Evolutionary conservation across 2,888 invertebrate genomes (phyloP).

Genomic region (Xestia sexstrigata): DNA sequence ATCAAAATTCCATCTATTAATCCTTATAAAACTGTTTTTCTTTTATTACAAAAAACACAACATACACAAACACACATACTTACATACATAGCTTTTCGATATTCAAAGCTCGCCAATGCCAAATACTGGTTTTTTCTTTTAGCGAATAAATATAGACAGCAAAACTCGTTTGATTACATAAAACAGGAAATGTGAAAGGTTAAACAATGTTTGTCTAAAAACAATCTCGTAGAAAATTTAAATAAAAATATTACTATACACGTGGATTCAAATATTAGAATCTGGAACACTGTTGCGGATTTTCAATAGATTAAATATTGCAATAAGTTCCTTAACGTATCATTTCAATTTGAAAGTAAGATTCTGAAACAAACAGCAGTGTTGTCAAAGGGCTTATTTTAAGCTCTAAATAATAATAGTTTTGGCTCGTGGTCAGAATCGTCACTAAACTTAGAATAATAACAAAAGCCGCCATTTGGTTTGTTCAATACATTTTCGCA

Average conservation of each 20-base stretch:
- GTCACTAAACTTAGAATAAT: background rate
- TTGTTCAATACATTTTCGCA: background rate
- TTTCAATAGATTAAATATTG: background rate
- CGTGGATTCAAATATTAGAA: background rate
- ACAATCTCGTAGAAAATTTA: background rate
- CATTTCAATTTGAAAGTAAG: background rate
- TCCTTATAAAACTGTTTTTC: background rate
- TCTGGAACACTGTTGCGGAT: background rate
- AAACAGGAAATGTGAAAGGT: conserved; percentile 12
- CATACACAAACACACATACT: too few relatives aligned
- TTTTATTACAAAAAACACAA: too few relatives aligned
- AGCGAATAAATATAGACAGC: background rate
- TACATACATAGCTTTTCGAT: background rate
- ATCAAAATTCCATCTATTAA: background rate
- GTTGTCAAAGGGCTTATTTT: background rate
- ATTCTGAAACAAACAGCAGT: background rate
- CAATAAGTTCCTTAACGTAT: background rate
- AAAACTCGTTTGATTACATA: background rate
- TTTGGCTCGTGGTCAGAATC: background rate
- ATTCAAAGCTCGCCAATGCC: background rate
- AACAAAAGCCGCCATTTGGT: background rate
- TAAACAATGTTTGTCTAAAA: background rate
- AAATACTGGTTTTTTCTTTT: background rate
- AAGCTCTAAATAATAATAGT: background rate
- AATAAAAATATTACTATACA: background rate